phyloP scores from a whole-genome alignment of 2,797 vertebrate genomes.

The Nothura maculosa region DNA sequence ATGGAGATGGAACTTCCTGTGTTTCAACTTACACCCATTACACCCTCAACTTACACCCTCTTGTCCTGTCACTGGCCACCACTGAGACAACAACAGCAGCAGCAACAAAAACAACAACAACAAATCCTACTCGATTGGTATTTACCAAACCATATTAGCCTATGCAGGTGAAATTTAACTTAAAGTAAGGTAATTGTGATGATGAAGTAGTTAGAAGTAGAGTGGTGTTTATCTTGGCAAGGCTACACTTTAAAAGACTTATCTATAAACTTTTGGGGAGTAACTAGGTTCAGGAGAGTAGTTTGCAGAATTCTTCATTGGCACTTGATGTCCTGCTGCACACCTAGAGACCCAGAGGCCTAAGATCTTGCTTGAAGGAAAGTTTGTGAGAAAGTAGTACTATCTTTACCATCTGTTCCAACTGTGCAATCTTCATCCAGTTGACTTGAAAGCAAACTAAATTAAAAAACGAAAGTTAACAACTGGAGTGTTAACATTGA shows the following conservation, averaged over 20 bases:
- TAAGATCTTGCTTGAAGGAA: neutral
- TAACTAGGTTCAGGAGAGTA: neutral
- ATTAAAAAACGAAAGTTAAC: neutral
- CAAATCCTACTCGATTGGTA: fast-evolving
- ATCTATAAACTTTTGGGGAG: neutral
- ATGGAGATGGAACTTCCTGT: too few species aligned
- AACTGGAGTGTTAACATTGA: neutral
- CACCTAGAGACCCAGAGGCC: neutral
- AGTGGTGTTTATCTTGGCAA: neutral
- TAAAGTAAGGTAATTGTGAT: neutral
- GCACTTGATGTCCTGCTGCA: neutral
- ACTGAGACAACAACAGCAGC: too few species aligned
- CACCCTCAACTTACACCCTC: too few species aligned
- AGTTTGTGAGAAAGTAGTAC: neutral
- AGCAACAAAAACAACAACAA: too few species aligned
- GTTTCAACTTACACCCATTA: too few species aligned
- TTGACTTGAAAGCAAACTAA: neutral
- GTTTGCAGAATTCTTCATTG: neutral
- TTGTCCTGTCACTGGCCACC: too few species aligned
- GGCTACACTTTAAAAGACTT: neutral
- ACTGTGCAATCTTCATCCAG: neutral
- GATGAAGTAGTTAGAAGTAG: neutral
- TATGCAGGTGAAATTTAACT: neutral
- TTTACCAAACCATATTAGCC: neutral
- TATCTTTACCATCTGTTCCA: neutral